Conservation (phyloP, 2,797 vertebrate species). For the Microhierax caerulescens region DNA sequence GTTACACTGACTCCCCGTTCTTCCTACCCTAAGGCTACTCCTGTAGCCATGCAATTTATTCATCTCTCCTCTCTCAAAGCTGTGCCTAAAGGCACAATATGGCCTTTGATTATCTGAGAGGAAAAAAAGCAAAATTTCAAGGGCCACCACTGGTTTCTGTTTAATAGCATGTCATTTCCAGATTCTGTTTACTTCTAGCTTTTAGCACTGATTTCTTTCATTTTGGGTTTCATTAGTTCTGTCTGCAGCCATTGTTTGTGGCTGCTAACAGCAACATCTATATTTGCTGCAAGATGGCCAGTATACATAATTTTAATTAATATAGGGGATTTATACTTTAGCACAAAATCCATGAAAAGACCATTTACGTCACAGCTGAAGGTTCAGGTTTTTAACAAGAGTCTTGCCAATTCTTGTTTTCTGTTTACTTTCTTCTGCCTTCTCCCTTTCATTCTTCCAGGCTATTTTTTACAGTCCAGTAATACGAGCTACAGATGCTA, state of each 20-base stretch:
- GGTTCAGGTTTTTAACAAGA: not conserved
- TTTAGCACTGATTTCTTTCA: not conserved
- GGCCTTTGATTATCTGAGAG: constrained; percentile 34
- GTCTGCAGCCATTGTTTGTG: not conserved
- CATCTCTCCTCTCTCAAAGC: constrained; percentile 20
- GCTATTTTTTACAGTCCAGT: not conserved
- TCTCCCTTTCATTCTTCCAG: not conserved
- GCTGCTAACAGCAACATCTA: not conserved
- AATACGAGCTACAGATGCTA: not conserved
- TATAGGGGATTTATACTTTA: not conserved
- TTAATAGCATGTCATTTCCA: not conserved
- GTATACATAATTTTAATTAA: not conserved
- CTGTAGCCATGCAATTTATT: not conserved
- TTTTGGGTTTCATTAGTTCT: not conserved
- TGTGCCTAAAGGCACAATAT: constrained; percentile 2
- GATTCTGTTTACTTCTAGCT: not conserved
- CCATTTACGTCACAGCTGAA: not conserved
- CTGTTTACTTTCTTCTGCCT: not conserved
- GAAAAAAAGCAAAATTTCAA: not conserved
- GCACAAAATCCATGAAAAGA: not conserved
- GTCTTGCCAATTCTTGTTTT: not conserved
- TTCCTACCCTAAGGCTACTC: constrained; percentile 9
- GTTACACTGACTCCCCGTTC: not conserved
- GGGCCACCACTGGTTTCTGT: not conserved
- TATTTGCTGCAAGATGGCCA: not conserved